These are phyloP conservation scores for Eupithecia centaureata DNA, from an alignment of 2,888 invertebrate genomes.

Conservation along the genomic window DNA sequence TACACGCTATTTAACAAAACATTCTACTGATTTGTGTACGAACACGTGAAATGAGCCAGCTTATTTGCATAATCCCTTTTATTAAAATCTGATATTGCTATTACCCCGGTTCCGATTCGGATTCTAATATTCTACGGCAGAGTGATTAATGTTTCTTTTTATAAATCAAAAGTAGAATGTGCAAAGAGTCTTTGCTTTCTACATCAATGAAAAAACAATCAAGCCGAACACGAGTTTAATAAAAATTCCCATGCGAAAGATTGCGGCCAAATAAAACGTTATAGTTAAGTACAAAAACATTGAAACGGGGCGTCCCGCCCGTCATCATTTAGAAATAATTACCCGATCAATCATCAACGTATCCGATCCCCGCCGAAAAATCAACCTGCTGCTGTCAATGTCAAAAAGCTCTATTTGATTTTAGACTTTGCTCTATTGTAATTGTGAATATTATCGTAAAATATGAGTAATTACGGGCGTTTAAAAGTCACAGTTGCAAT, in stretches of 20 bases:
- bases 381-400: conserved; percentile 32
- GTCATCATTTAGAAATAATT: conserved; percentile 56
- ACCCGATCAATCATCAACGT: conserved; percentile 66
- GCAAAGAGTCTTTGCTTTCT: not conserved
- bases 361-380: conserved; percentile 43
- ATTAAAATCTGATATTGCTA: conserved; percentile 55
- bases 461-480: conserved; percentile 31
- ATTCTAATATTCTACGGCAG: conserved; percentile 47
- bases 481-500: conserved; percentile 54
- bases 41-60: conserved; percentile 64
- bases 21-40: conserved; percentile 68
- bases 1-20: conserved; percentile 81
- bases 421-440: conserved; percentile 31
- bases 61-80: conserved; percentile 76
- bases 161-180: not conserved
- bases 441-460: not conserved
- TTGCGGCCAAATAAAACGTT: conserved; percentile 41
- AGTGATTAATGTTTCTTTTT: conserved; percentile 44
- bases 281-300: conserved; percentile 61
- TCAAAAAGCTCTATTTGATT: conserved; percentile 38
- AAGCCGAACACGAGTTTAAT: conserved; percentile 4
- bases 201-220: conserved; percentile 16
- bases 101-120: conserved; percentile 57
- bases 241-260: conserved; percentile 35
- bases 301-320: conserved; percentile 48